A percentile compares a stretch with the other conserved stretches of the same genome.
Conservation (phyloP, 2,888 invertebrate species). For the Dryobotodes eremita region DNA sequence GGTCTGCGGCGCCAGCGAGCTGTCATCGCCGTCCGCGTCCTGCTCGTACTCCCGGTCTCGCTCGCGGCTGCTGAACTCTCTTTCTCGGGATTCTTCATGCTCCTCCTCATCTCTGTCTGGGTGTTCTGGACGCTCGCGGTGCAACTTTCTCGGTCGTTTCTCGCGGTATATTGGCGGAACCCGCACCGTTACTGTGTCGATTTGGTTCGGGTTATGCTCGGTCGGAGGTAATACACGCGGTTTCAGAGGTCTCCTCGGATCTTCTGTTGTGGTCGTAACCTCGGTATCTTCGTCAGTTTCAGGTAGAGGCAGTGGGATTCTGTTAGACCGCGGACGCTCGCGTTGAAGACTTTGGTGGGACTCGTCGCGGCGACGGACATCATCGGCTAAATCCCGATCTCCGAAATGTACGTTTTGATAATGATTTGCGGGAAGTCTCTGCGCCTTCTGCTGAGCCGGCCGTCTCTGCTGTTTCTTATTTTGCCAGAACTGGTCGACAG, state of each 20-base stretch:
- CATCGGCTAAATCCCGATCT: slow-evolving; percentile 79
- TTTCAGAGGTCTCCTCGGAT: slow-evolving; percentile 81
- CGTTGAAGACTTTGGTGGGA: slow-evolving; percentile 78
- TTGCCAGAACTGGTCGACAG: slow-evolving; percentile 87
- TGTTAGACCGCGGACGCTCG: slow-evolving; percentile 73
- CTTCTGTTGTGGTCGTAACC: slow-evolving; percentile 86
- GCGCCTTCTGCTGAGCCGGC: slow-evolving; percentile 65
- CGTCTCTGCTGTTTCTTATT: slow-evolving; percentile 72
- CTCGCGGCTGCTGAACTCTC: slow-evolving; percentile 58
- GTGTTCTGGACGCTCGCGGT: slow-evolving; percentile 81
- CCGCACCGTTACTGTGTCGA: slow-evolving; percentile 88
- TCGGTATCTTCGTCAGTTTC: slow-evolving; percentile 82
- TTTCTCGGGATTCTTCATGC: slow-evolving; percentile 56
- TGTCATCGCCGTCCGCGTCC: slow-evolving; percentile 79
- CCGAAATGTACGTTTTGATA: slow-evolving; percentile 87
- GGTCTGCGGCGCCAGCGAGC: slow-evolving; percentile 72
- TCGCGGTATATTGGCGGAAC: slow-evolving; percentile 88
- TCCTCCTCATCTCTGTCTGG: slow-evolving; percentile 76
- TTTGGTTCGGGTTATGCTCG: slow-evolving; percentile 87
- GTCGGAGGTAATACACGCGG: slow-evolving; percentile 88
- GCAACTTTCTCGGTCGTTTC: slow-evolving; percentile 85
- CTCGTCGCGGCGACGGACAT: slow-evolving; percentile 70
- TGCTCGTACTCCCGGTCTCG: slow-evolving; percentile 67
- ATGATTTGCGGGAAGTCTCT: slow-evolving; percentile 77
- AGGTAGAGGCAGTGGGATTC: slow-evolving; percentile 72